These are phyloP conservation scores for Ectemnius lituratus DNA, from an alignment of 2,888 invertebrate genomes.

Conservation along the genomic window DNA sequence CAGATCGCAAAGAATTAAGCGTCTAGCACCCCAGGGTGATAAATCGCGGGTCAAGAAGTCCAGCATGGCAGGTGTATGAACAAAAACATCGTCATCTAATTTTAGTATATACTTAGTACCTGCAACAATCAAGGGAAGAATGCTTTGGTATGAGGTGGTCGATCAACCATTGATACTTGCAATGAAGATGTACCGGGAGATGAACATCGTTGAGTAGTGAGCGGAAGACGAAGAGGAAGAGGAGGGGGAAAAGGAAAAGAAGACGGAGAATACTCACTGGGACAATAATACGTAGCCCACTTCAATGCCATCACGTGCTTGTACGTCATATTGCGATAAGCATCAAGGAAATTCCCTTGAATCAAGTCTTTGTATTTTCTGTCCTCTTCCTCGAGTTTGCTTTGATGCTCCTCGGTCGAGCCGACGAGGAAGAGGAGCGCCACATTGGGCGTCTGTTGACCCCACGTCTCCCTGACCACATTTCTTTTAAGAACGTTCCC, in stretches of 20 bases:
- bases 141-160: no score
- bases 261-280: constrained; percentile 59
- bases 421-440: constrained; percentile 78
- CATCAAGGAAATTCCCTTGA: constrained; percentile 80
- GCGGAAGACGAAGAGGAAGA: no score
- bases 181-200: no score
- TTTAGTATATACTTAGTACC: constrained; percentile 78
- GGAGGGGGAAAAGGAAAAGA: neutral
- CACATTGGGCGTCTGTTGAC: constrained; percentile 65
- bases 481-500: constrained; percentile 76
- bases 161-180: no score
- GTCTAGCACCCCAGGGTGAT: constrained; percentile 81
- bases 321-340: constrained; percentile 80
- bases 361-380: constrained; percentile 77
- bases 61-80: constrained; percentile 75
- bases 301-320: constrained; percentile 81
- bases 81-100: constrained; percentile 79
- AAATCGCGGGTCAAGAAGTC: constrained; percentile 79
- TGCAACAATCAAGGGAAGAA: constrained; percentile 43
- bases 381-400: constrained; percentile 73
- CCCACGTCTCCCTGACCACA: constrained; percentile 79
- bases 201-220: no score
- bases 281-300: constrained; percentile 79
- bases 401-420: constrained; percentile 68
- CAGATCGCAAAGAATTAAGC: constrained; percentile 83